Conservation (phyloP, 2,888 invertebrate species). For the Diplolepis rosae region DNA sequence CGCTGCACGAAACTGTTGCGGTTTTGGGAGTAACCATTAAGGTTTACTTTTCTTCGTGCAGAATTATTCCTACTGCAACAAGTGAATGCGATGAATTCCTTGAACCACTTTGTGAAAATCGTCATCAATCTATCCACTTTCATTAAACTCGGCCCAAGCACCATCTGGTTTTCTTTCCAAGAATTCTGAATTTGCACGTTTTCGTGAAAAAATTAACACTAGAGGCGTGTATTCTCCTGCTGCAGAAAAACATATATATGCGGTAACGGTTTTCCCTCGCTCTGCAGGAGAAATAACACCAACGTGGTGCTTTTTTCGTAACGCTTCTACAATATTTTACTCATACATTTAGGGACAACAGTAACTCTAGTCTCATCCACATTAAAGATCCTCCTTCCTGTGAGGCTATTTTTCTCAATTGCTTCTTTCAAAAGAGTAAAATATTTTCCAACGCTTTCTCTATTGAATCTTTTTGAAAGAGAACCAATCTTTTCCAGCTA, state of each 20-base stretch:
- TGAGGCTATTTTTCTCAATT: neutral
- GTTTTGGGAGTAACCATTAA: no score
- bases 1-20: no score
- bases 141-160: neutral
- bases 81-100: conserved; percentile 66
- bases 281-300: conserved; percentile 58
- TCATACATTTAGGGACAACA: conserved; percentile 3
- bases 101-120: conserved; percentile 59
- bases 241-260: conserved; percentile 55
- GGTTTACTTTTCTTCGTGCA: no score
- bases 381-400: neutral
- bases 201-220: conserved; percentile 55
- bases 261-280: conserved; percentile 52
- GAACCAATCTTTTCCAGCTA: no score
- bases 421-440: neutral
- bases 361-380: neutral
- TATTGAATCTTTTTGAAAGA: neutral
- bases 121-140: no score
- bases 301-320: conserved; percentile 51
- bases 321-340: neutral
- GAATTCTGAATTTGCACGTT: neutral
- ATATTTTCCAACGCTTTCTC: neutral
- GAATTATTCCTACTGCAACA: conserved; percentile 57
- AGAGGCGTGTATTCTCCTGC: conserved; percentile 49
- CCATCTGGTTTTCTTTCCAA: neutral